Conservation (phyloP, 2,113 vertebrate species). For the Balaeniceps rex region DNA sequence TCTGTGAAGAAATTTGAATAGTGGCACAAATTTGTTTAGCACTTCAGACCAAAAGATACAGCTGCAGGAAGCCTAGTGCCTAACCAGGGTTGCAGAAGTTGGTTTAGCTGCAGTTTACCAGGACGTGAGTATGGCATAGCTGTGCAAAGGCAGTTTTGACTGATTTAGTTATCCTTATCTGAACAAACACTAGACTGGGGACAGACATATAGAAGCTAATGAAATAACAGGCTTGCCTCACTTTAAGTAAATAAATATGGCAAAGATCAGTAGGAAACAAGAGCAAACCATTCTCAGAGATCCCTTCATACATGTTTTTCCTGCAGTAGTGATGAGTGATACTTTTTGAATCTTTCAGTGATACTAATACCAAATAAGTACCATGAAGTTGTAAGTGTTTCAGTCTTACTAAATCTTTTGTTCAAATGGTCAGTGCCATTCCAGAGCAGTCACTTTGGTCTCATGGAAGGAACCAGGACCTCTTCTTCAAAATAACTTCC, state of each 20-base stretch:
- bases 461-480: not conserved
- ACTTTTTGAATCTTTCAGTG: not conserved
- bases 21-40: not conserved
- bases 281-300: not conserved
- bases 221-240: not conserved
- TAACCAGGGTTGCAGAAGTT: not conserved
- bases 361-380: not conserved
- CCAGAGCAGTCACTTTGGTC: not conserved
- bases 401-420: not conserved
- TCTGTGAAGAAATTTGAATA: not conserved
- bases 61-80: not conserved
- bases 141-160: not conserved
- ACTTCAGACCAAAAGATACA: not conserved
- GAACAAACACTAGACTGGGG: not conserved
- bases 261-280: not conserved
- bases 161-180: not conserved
- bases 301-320: not conserved
- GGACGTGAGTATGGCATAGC: accelerated
- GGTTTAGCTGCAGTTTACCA: not conserved
- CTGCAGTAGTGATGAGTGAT: not conserved
- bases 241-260: not conserved
- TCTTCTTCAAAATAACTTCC: not conserved
- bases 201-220: not conserved
- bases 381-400: not conserved
- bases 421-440: not conserved